Base-by-base conservation (phyloP, 2,888 invertebrate genomes). In the Cephus runcator region DNA sequence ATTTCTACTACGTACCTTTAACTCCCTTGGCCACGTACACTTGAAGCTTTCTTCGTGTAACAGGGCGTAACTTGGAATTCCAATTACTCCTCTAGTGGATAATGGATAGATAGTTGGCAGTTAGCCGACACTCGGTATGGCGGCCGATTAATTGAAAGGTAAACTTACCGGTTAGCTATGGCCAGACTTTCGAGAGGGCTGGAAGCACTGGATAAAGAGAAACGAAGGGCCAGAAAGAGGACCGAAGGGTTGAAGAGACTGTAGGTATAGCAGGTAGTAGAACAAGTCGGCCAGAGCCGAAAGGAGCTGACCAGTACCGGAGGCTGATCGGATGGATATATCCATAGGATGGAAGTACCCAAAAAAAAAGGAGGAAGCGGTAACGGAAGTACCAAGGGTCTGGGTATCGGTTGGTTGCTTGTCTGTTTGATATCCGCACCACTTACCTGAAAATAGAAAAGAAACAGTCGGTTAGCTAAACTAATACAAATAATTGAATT, bases 111-210 rank as follows among this genome's bases (percentile, higher is more conserved):
- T 88, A 88, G 88, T 89, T 88, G 87, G 89, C 87, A 88, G 89
- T 89, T 87, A 87, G 86, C 87, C 84, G 84, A 84, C 84, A 77
- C 83, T 83, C 84, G 83, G 82, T 81, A 86, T 86, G 86, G 88
- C 85, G 85, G 87, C 84, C 88, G 89, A 89, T 90, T 90, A 90
- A 90, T 89, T 90, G 90, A 89, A 90, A 90, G 89, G 90, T 90
- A 90, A 90, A 90, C 90, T 90, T 86, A 87, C 89, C 89, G 84
- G 87, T 85, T 86, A 87, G 83, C 85, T 84, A 85, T 87, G 86
- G 85, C 83, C 86, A 87, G 89, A 89, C 88, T 90, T 88, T 88
- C 87, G 83, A 85, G 88, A 86, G 87, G 82, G 81, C 79, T 81
- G 81, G 31, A 56, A 77, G 68, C 34, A 31, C 31, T 40, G 71